phyloP scores from a whole-genome alignment of 2,888 invertebrate species.

The Lissocephala sabroskyi region DNA sequence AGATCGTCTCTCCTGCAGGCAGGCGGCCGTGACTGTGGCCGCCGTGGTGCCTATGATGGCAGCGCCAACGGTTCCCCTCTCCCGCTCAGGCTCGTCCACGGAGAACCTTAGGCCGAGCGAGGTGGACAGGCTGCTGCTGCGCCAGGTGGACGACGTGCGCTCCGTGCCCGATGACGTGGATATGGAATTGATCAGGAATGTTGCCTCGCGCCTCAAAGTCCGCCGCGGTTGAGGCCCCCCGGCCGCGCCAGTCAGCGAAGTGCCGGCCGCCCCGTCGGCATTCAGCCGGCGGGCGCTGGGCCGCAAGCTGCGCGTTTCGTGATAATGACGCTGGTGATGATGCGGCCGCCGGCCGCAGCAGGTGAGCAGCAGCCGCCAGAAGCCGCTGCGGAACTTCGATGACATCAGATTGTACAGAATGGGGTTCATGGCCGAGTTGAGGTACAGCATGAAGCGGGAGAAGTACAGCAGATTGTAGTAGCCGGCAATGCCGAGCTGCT shows the following conservation, averaged over 20 bases:
- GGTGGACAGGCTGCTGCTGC: slow-evolving; percentile 58
- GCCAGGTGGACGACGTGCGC: slow-evolving; percentile 53
- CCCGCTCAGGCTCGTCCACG: slow-evolving; percentile 26
- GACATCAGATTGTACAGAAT: slow-evolving; percentile 94
- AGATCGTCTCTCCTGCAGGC: slow-evolving; percentile 35
- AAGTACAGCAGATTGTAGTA: slow-evolving; percentile 89
- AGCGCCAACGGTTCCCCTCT: slow-evolving; percentile 47
- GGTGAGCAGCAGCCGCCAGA: slow-evolving; percentile 78
- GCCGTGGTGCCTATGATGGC: slow-evolving; percentile 63
- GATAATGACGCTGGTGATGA: slow-evolving; percentile 40
- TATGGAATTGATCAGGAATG: slow-evolving; percentile 62
- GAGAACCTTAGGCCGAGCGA: slow-evolving; percentile 34
- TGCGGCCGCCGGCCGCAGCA: slow-evolving; percentile 42
- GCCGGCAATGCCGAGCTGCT: slow-evolving; percentile 82
- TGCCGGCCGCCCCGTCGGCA: slow-evolving; percentile 20
- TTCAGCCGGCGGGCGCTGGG: slow-evolving; percentile 15
- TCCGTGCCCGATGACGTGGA: slow-evolving; percentile 67
- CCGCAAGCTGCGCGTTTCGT: slow-evolving; percentile 27
- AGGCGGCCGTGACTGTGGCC: slow-evolving; percentile 56
- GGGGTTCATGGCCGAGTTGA: slow-evolving; percentile 93
- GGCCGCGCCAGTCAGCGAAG: slow-evolving; percentile 7
- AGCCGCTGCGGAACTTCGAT: slow-evolving; percentile 89
- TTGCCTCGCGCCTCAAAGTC: slow-evolving; percentile 55
- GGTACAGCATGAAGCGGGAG: slow-evolving; percentile 89
- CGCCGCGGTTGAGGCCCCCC: slow-evolving; percentile 33